phyloP scores from a whole-genome alignment of 2,113 vertebrate species.

The Mormoops blainvillei region DNA sequence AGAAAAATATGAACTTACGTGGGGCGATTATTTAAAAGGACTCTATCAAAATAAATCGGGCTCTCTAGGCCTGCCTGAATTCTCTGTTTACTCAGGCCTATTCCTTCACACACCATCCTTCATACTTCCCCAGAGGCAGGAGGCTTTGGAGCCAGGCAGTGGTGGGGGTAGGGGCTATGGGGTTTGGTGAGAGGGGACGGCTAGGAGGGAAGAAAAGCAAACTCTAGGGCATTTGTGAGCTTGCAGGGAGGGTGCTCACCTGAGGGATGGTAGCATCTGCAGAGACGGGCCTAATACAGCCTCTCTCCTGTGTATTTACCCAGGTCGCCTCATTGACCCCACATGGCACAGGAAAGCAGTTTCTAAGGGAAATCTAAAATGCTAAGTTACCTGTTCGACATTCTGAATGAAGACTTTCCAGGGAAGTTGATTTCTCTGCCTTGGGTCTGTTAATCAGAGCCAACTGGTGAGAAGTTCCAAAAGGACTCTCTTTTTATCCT shows the following conservation, averaged over 20 bases:
- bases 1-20: not conserved
- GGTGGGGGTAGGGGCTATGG: too few relatives aligned
- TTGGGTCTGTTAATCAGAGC: not conserved
- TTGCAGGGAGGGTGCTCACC: too few relatives aligned
- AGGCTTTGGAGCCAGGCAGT: not conserved
- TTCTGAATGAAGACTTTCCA: not conserved
- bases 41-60: not conserved
- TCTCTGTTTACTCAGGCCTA: not conserved
- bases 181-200: not conserved
- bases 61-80: not conserved
- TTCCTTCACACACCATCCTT: not conserved
- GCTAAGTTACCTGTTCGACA: not conserved
- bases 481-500: not conserved
- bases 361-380: not conserved
- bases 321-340: not conserved
- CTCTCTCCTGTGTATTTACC: not conserved
- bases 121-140: not conserved
- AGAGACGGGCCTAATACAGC: not conserved
- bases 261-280: not conserved
- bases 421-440: not conserved
- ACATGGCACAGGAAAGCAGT: not conserved
- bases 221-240: not conserved
- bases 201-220: not conserved
- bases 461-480: not conserved
- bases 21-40: constrained; percentile 19